Percentiles rank a stretch among this genome's conserved stretches.
These are phyloP conservation scores for Arctocebus calabarensis DNA, from an alignment of 2,797 vertebrate species.

Conservation along the genomic window DNA sequence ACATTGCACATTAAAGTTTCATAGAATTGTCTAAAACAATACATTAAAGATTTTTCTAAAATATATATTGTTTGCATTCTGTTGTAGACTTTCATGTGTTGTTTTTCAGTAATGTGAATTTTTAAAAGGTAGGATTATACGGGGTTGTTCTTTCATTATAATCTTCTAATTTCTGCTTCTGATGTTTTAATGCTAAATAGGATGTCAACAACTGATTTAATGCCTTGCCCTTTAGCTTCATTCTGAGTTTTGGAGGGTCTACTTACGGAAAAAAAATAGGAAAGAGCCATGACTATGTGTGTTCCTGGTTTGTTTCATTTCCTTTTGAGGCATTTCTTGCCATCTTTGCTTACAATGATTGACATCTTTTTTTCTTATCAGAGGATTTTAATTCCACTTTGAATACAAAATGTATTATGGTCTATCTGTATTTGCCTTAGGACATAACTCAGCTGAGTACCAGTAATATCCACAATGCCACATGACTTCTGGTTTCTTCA, in stretches of 20 bases:
- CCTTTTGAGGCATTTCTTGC: neutral
- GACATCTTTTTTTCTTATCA: conserved; percentile 10
- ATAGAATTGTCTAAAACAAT: conserved; percentile 12
- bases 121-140: conserved; percentile 18
- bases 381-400: neutral
- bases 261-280: neutral
- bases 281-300: neutral
- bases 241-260: neutral
- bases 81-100: neutral
- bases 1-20: neutral
- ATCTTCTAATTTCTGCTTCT: conserved; percentile 28
- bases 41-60: conserved; percentile 59
- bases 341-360: neutral
- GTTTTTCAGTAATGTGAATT: neutral
- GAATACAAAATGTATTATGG: neutral
- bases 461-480: neutral
- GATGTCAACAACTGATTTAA: neutral
- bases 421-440: neutral
- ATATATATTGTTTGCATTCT: neutral
- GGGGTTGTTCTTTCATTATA: conserved; percentile 69
- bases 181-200: conserved; percentile 64
- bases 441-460: neutral
- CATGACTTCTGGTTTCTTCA: neutral
- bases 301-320: neutral
- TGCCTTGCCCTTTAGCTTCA: neutral